phyloP scores from a whole-genome alignment of 2,113 vertebrate species.

The Xiphophorus couchianus region DNA sequence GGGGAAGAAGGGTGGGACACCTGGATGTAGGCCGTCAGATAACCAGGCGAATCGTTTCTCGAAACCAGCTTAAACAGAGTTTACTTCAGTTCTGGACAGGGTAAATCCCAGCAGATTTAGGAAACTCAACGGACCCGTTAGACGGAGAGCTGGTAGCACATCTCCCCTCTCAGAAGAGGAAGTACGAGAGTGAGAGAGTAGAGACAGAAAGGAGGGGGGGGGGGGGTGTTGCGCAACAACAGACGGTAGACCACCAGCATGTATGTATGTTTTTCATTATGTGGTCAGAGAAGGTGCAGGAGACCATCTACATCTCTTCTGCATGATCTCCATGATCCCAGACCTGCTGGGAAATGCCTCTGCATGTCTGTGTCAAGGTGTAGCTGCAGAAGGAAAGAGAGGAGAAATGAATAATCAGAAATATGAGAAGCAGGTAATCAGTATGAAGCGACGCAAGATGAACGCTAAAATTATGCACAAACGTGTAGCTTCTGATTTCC shows the following conservation, averaged over 20 bases:
- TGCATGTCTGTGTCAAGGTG: constrained; percentile 22
- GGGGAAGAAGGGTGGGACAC: no score
- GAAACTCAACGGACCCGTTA: no score
- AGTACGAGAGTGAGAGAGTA: no score
- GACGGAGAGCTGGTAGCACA: no score
- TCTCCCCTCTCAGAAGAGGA: no score
- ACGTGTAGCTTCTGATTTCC: not conserved
- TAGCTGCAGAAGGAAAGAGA: constrained; percentile 18
- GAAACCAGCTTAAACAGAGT: no score
- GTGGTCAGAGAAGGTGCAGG: constrained; percentile 42
- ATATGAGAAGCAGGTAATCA: constrained; percentile 33
- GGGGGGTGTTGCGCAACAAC: no score
- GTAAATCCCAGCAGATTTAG: no score
- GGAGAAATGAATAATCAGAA: constrained; percentile 26
- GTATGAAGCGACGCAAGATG: constrained; percentile 10
- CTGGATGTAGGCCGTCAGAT: no score
- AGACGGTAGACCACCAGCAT: constrained; percentile 36
- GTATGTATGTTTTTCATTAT: not conserved
- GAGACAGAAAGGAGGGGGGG: no score
- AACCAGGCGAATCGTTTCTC: no score
- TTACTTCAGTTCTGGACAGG: no score
- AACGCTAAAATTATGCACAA: constrained; percentile 65
- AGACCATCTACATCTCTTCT: constrained; percentile 55
- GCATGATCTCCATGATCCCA: constrained; percentile 63
- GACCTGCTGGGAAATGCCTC: constrained; percentile 56